Evolutionary conservation across 1,140 invertebrate species (phyloP).

Genomic region (Nasonia longicornis): DNA sequence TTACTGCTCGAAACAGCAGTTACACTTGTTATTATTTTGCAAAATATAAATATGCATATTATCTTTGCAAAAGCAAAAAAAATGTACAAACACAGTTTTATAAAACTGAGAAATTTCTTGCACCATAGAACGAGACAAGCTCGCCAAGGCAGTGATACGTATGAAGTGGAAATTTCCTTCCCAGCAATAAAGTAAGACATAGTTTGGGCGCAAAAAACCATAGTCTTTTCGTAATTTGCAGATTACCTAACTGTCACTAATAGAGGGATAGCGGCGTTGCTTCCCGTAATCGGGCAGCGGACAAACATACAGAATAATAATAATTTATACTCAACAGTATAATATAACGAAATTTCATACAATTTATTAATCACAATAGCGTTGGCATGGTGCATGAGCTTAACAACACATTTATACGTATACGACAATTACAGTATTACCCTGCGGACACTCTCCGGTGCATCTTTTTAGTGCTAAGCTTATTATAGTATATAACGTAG

Average conservation of each 20-base stretch:
- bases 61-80: constrained; percentile 6
- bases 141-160: constrained; percentile 79
- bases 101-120: constrained; percentile 48
- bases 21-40: not conserved
- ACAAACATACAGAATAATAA: constrained; percentile 14
- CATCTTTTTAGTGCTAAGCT: constrained; percentile 34
- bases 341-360: constrained; percentile 30
- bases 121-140: constrained; percentile 67
- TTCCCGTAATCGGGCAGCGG: not conserved
- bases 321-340: constrained; percentile 20
- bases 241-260: constrained; percentile 45
- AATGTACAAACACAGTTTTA: constrained; percentile 47
- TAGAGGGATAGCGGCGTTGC: constrained; percentile 33
- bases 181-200: constrained; percentile 91
- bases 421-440: constrained; percentile 25
- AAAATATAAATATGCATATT: constrained; percentile 8
- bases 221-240: constrained; percentile 37
- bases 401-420: constrained; percentile 20
- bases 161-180: constrained; percentile 90
- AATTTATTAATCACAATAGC: constrained; percentile 27
- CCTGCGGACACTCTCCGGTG: not conserved
- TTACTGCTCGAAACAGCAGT: not conserved
- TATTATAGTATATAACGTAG: constrained; percentile 28
- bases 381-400: constrained; percentile 42
- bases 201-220: constrained; percentile 38